Conservation (phyloP, 2,888 invertebrate genomes). For the Reticulitermes lucifugus region DNA sequence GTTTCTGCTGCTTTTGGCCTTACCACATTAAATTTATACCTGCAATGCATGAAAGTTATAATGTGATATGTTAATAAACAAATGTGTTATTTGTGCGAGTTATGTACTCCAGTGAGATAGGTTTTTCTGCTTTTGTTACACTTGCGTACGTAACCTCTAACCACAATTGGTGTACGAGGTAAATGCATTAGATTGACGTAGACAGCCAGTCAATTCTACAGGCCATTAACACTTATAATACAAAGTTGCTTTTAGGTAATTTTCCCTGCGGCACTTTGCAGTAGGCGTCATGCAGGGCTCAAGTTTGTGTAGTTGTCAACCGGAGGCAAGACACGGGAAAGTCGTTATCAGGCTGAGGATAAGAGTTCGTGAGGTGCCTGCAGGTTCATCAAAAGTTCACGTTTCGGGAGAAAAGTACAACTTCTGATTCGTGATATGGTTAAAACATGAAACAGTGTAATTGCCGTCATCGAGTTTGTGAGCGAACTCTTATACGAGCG, state of each 20-base stretch:
- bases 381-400: neutral
- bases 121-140: too few relatives aligned
- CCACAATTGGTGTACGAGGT: too few relatives aligned
- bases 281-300: neutral
- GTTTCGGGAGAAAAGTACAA: neutral
- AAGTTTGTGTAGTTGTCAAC: neutral
- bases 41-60: too few relatives aligned
- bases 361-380: neutral
- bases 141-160: too few relatives aligned
- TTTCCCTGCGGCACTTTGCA: neutral
- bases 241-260: neutral
- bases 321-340: constrained; percentile 22
- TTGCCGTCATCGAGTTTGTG: neutral
- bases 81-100: too few relatives aligned
- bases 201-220: too few relatives aligned
- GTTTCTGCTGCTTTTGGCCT: too few relatives aligned
- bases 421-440: constrained; percentile 10
- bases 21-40: too few relatives aligned
- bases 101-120: too few relatives aligned
- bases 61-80: too few relatives aligned
- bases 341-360: neutral
- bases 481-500: neutral
- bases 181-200: too few relatives aligned
- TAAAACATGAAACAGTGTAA: constrained; percentile 14
- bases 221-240: neutral